Percentiles rank a stretch among this genome's conserved stretches.
These are phyloP conservation scores for Ochropacha duplaris DNA, from an alignment of 2,888 invertebrate species.

Conservation along the genomic window DNA sequence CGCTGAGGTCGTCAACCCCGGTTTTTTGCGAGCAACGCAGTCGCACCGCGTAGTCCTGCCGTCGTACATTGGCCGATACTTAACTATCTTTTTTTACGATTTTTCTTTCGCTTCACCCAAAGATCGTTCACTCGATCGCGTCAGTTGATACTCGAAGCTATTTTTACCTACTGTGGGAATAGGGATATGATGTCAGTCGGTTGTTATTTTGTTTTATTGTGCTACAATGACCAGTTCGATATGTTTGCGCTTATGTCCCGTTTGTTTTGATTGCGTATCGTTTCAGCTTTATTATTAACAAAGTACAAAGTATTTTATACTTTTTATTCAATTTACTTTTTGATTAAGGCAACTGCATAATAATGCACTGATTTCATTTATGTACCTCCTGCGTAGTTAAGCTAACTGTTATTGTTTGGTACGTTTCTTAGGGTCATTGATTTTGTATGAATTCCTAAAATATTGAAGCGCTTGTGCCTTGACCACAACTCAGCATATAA, in stretches of 20 bases:
- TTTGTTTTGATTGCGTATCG: conserved; percentile 53
- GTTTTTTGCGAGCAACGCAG: conserved; percentile 76
- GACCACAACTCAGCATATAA: too few relatives aligned
- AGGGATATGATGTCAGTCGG: conserved; percentile 66
- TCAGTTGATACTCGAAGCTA: conserved; percentile 38
- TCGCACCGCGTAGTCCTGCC: conserved; percentile 68
- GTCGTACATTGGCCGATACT: conserved; percentile 73
- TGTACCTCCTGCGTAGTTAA: background rate
- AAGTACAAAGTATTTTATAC: background rate
- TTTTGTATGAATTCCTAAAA: too few relatives aligned
- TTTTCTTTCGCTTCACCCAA: conserved; percentile 51
- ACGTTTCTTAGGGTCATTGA: too few relatives aligned
- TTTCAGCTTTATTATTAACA: conserved; percentile 6
- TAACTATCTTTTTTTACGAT: conserved; percentile 38
- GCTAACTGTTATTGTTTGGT: background rate
- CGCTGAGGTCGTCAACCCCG: conserved; percentile 71
- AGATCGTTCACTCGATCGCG: conserved; percentile 61
- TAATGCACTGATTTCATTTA: background rate
- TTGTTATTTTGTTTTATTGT: conserved; percentile 32
- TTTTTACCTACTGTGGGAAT: conserved; percentile 62
- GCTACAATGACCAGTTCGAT: conserved; percentile 22
- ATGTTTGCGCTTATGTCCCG: conserved; percentile 40
- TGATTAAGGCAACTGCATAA: background rate
- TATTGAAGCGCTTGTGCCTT: too few relatives aligned
- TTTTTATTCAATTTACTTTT: background rate